These are phyloP conservation scores for Sapajus apella DNA, from an alignment of 2,113 vertebrate genomes.

Conservation along the genomic window DNA sequence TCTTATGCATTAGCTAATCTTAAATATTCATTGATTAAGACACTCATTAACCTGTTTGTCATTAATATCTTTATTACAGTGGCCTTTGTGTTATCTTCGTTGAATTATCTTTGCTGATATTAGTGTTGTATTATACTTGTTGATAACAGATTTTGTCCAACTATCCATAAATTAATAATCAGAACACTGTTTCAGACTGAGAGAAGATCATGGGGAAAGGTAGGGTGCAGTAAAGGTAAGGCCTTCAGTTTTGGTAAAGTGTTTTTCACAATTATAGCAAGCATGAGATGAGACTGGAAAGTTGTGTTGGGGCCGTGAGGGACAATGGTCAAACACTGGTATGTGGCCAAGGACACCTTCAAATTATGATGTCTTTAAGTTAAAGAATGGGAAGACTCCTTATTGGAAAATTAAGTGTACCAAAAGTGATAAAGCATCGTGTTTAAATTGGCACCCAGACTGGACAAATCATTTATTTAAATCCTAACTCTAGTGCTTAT, in stretches of 20 bases:
- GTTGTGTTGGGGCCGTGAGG: not conserved
- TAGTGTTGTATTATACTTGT: not conserved
- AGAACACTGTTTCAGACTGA: not conserved
- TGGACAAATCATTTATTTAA: not conserved
- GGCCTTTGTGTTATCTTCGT: too few relatives aligned
- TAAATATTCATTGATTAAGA: not conserved
- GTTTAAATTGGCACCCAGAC: not conserved
- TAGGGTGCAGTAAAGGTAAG: not conserved
- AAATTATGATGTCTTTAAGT: not conserved
- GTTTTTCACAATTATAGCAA: not conserved
- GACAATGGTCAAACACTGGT: not conserved
- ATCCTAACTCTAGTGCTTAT: not conserved
- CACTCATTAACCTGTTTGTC: not conserved
- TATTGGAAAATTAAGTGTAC: not conserved
- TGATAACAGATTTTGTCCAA: not conserved
- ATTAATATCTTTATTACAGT: not conserved
- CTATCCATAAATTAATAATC: not conserved
- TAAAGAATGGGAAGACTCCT: not conserved
- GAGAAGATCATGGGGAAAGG: not conserved
- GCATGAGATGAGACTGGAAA: not conserved
- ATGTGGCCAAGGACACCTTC: not conserved
- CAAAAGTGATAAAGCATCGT: not conserved
- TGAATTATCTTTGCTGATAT: not conserved
- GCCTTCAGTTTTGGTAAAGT: not conserved
- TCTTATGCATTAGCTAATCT: not conserved